These are phyloP conservation scores for Papilio polytes DNA, from an alignment of 1,140 invertebrate species.

Conservation along the genomic window DNA sequence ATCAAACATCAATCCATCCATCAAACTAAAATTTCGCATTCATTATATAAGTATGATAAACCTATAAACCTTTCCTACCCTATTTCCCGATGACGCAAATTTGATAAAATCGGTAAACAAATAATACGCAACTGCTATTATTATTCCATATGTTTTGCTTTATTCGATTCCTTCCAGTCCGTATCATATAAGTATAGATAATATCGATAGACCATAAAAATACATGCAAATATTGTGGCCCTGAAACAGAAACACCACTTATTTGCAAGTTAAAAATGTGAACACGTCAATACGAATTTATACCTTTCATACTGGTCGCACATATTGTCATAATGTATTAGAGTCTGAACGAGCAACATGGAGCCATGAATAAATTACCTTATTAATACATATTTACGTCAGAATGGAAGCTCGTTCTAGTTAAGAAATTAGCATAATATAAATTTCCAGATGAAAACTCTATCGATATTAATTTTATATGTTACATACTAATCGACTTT, in stretches of 20 bases:
- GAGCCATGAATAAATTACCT: background rate
- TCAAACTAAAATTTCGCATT: too few relatives aligned
- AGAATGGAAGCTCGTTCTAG: background rate
- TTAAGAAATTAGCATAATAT: background rate
- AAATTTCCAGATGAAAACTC: background rate
- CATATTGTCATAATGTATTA: background rate
- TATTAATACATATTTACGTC: background rate
- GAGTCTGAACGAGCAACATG: background rate
- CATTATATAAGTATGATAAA: too few relatives aligned
- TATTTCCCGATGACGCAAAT: background rate
- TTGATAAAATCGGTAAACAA: background rate
- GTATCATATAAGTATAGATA: background rate
- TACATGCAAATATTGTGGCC: constrained; percentile 3
- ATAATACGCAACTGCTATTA: background rate
- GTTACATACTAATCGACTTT: background rate
- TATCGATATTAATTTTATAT: background rate
- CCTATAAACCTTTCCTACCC: too few relatives aligned
- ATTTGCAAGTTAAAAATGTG: constrained; percentile 33
- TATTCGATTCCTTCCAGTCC: background rate
- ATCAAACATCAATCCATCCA: too few relatives aligned
- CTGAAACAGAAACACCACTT: constrained; percentile 3
- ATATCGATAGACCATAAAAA: background rate
- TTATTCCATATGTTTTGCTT: background rate
- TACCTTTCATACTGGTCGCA: constrained; percentile 4
- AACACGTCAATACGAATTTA: background rate